phyloP scores from a whole-genome alignment of 2,797 vertebrate species.

The Capromys pilorides region DNA sequence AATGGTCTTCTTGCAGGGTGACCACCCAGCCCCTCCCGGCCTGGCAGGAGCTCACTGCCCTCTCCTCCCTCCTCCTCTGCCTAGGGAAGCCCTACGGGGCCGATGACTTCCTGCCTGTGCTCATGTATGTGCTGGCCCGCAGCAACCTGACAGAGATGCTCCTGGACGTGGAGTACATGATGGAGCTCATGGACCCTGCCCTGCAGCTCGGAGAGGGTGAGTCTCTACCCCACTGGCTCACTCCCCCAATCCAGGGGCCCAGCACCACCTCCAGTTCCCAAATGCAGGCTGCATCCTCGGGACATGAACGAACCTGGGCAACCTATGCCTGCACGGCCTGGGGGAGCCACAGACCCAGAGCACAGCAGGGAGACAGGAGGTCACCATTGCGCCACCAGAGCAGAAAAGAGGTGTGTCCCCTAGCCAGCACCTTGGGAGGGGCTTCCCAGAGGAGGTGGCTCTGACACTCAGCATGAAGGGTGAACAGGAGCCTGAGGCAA shows the following conservation, averaged over 20 bases:
- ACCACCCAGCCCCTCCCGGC: not conserved
- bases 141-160: slow-evolving; percentile 92
- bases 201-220: slow-evolving; percentile 96
- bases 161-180: slow-evolving; percentile 97
- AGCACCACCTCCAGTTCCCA: not conserved
- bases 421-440: not conserved
- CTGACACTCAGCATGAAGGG: not conserved
- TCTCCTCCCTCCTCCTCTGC: slow-evolving; percentile 67
- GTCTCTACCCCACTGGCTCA: not conserved
- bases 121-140: slow-evolving; percentile 97
- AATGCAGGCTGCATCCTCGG: not conserved
- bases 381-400: not conserved
- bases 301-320: too few species aligned
- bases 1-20: not conserved
- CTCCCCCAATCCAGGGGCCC: not conserved
- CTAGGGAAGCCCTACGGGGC: slow-evolving; percentile 94
- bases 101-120: slow-evolving; percentile 97
- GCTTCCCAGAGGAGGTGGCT: slow-evolving; percentile 34
- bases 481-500: not conserved
- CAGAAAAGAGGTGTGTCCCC: not conserved
- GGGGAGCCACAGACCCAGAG: not conserved
- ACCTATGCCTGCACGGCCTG: not conserved
- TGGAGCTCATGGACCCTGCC: slow-evolving; percentile 98
- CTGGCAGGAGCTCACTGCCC: not conserved
- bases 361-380: not conserved